Percentiles rank a stretch among this genome's conserved stretches.
These are phyloP conservation scores for Felis catus DNA, from an alignment of 2,113 vertebrate genomes.

Conservation along the genomic window DNA sequence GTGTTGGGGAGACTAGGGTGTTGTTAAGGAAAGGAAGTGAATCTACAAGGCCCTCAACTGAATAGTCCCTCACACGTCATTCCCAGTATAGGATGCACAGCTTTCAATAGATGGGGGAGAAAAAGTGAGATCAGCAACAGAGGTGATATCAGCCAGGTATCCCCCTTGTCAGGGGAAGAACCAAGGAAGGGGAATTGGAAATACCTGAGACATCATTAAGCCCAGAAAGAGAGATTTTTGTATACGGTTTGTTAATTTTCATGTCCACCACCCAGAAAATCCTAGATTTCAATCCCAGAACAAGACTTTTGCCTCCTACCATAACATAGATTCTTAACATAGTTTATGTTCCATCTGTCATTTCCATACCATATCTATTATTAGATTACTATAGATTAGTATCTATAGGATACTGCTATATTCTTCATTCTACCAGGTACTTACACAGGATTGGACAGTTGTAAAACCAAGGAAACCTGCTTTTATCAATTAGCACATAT, in stretches of 20 bases:
- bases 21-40: not conserved
- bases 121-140: not conserved
- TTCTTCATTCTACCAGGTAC: not conserved
- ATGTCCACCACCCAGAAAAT: not conserved
- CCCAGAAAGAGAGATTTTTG: not conserved
- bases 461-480: not conserved
- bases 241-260: conserved; percentile 18
- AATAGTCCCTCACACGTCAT: not conserved
- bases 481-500: not conserved
- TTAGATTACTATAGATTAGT: not conserved
- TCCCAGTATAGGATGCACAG: not conserved
- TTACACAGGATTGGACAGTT: not conserved
- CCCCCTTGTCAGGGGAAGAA: not conserved
- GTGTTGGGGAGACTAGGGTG: not conserved
- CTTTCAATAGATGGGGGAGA: not conserved
- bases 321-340: not conserved
- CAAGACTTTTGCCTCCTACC: conserved; percentile 19
- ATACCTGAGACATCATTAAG: not conserved
- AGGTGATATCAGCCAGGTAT: conserved; percentile 14
- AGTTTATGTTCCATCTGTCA: not conserved
- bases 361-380: not conserved
- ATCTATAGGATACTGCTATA: not conserved
- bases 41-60: not conserved
- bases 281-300: not conserved
- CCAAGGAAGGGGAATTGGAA: not conserved